These are phyloP conservation scores for Brachionus paranguensis DNA, from an alignment of 1,140 invertebrate genomes.

Conservation along the genomic window DNA sequence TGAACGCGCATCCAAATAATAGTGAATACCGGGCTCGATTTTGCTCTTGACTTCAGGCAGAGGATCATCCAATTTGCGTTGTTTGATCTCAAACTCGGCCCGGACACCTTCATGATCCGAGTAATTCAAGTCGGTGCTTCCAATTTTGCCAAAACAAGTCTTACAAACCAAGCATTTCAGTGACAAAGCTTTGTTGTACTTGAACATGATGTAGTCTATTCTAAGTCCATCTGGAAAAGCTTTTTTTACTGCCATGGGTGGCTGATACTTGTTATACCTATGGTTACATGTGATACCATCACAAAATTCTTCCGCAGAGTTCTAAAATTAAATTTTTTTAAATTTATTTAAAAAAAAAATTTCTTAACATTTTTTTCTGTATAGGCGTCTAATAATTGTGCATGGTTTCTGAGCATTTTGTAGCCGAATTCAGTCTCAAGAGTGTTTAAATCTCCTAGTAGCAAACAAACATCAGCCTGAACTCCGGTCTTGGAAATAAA, in stretches of 20 bases:
- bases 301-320: not conserved
- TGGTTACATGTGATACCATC: not conserved
- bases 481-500: constrained; percentile 1
- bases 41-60: not conserved
- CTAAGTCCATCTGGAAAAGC: constrained; percentile 18
- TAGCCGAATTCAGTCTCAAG: constrained; percentile 24
- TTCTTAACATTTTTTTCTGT: not conserved
- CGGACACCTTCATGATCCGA: constrained; percentile 36
- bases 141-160: constrained; percentile 30
- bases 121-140: not conserved
- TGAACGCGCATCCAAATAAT: not conserved
- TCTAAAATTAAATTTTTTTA: not conserved
- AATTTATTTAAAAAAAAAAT: not conserved
- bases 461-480: not conserved
- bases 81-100: not conserved
- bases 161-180: not conserved
- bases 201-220: constrained; percentile 37
- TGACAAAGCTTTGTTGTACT: not conserved
- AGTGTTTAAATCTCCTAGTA: constrained; percentile 39
- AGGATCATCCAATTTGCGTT: not conserved
- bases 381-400: not conserved
- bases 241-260: not conserved
- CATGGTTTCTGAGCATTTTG: constrained; percentile 24
- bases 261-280: not conserved
- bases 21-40: not conserved